A percentile compares a stretch with the other conserved stretches of the same genome.
phyloP scores from a whole-genome alignment of 2,113 vertebrate genomes.

The Ellobius talpinus region DNA sequence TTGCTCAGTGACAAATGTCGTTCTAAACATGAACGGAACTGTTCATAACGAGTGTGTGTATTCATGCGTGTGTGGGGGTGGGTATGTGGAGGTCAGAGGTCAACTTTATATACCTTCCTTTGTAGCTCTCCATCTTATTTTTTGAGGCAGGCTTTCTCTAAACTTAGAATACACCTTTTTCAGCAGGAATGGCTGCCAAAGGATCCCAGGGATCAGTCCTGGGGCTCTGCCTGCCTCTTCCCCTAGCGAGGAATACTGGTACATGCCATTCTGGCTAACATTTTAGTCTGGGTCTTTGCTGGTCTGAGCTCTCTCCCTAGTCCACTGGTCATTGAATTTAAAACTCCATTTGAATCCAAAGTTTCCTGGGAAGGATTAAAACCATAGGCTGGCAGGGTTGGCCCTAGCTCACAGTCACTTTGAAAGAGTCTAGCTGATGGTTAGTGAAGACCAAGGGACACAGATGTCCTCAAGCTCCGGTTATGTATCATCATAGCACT shows the following conservation, averaged over 20 bases:
- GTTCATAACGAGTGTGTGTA: neutral
- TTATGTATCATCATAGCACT: neutral
- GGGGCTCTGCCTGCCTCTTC: neutral
- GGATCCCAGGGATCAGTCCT: neutral
- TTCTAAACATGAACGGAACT: neutral
- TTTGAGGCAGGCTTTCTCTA: neutral
- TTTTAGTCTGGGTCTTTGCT: neutral
- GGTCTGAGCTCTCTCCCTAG: neutral
- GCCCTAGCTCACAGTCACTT: fast-evolving
- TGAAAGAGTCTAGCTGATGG: no score
- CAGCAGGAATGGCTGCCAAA: neutral
- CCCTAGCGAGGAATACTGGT: neutral
- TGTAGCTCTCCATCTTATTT: neutral
- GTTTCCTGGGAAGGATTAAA: neutral
- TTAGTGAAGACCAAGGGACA: neutral
- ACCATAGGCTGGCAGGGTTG: no score
- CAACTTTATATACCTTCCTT: neutral
- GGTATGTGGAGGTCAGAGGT: neutral
- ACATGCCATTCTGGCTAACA: neutral
- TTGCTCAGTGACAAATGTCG: neutral
- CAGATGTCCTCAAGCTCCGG: neutral
- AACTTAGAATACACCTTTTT: neutral
- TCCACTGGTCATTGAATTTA: neutral
- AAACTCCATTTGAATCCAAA: neutral
- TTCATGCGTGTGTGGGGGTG: neutral